phyloP scores from a whole-genome alignment of 2,113 vertebrate species.

The Gallinago media region DNA sequence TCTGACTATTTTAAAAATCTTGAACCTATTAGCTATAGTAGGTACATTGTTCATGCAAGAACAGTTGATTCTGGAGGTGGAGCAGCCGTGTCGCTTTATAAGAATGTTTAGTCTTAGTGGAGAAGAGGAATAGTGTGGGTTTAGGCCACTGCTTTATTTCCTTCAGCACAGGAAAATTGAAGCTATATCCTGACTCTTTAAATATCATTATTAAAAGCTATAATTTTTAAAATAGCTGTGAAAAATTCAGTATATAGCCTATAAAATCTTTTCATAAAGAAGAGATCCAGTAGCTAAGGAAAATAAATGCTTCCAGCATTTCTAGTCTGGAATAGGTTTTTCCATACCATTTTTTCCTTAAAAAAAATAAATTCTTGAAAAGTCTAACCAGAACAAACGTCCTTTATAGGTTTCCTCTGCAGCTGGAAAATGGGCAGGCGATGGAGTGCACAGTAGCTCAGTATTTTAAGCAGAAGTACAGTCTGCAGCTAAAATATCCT shows the following conservation, averaged over 20 bases:
- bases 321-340: neutral
- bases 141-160: neutral
- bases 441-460: slow-evolving; percentile 99
- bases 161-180: neutral
- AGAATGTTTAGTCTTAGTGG: neutral
- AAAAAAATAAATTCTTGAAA: neutral
- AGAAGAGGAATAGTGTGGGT: neutral
- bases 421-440: slow-evolving; percentile 98
- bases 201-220: neutral
- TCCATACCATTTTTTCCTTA: neutral
- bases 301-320: neutral
- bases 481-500: slow-evolving; percentile 95
- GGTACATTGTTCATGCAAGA: neutral
- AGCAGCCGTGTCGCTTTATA: neutral
- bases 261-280: neutral
- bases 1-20: neutral
- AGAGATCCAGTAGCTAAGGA: neutral
- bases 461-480: slow-evolving; percentile 99
- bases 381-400: slow-evolving; percentile 45
- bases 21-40: neutral
- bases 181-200: neutral
- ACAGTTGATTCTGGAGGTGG: neutral
- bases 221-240: neutral
- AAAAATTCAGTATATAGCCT: neutral
- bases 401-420: slow-evolving; percentile 91